A percentile compares a stretch with the other conserved stretches of the same genome.
Evolutionary conservation across 2,888 invertebrate species (phyloP).

Genomic region (Atrina japonica): DNA sequence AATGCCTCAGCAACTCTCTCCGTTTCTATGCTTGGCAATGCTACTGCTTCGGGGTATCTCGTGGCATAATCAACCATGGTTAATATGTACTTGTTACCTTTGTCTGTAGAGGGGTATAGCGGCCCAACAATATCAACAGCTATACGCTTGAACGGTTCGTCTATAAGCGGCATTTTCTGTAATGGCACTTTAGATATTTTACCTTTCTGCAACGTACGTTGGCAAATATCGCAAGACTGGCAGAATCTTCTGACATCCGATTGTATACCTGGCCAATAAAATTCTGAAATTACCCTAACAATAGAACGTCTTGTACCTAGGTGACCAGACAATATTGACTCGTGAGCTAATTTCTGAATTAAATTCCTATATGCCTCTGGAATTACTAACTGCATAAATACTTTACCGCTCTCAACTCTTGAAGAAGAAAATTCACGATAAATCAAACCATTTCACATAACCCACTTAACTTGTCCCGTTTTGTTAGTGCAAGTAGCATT

Average conservation of each 20-base stretch:
- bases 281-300: constrained; percentile 33
- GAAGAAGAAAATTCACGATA: constrained; percentile 17
- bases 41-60: too few relatives aligned
- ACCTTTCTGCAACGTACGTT: constrained; percentile 44
- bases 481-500: not conserved
- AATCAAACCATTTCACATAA: constrained; percentile 23
- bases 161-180: constrained; percentile 44
- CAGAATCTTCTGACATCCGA: constrained; percentile 43
- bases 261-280: constrained; percentile 53
- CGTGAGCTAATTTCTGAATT: constrained; percentile 43
- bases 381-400: constrained; percentile 41
- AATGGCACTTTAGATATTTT: constrained; percentile 37
- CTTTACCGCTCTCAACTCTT: constrained; percentile 3
- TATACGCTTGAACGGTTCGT: constrained; percentile 48
- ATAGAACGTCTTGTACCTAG: constrained; percentile 28
- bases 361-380: constrained; percentile 18
- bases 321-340: constrained; percentile 43
- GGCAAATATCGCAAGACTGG: constrained; percentile 52
- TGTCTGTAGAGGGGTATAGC: constrained; percentile 6
- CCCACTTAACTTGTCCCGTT: constrained; percentile 9
- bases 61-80: too few relatives aligned
- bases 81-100: too few relatives aligned
- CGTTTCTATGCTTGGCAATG: too few relatives aligned
- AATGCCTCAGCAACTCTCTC: too few relatives aligned
- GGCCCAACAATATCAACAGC: constrained; percentile 56